Evolutionary conservation across 2,888 invertebrate species (phyloP).

Genomic region (Acholoe squamosa): DNA sequence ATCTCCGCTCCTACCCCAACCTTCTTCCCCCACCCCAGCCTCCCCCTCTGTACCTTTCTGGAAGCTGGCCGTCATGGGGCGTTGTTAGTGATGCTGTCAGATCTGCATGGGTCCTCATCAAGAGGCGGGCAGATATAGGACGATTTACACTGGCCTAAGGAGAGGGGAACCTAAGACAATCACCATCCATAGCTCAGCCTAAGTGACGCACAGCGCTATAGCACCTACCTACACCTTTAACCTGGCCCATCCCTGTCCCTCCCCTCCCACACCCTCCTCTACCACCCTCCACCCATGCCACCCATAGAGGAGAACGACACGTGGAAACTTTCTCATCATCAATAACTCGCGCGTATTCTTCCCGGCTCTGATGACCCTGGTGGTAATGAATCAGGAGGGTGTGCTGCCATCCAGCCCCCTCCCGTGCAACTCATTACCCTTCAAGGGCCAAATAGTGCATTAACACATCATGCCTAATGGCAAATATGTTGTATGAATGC

Average conservation of each 20-base stretch:
- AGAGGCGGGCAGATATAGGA: neutral
- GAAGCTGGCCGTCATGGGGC: too few species aligned
- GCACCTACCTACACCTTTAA: neutral
- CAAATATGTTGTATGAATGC: too few species aligned
- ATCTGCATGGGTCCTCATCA: too few species aligned
- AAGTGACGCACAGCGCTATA: neutral
- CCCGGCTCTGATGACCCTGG: neutral
- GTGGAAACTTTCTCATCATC: conserved; percentile 49
- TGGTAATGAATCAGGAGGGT: conserved; percentile 21
- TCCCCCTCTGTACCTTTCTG: too few species aligned
- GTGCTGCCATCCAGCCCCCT: neutral
- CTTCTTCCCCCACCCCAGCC: too few species aligned
- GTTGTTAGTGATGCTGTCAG: too few species aligned
- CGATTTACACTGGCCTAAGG: neutral
- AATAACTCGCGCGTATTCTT: conserved; percentile 50
- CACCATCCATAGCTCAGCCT: conserved; percentile 10
- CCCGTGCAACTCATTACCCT: neutral
- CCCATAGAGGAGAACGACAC: neutral
- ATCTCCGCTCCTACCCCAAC: too few species aligned
- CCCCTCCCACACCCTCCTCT: neutral
- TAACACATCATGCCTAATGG: too few species aligned
- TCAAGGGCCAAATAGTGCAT: too few species aligned
- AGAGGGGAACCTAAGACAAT: conserved; percentile 3
- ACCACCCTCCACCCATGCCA: neutral
- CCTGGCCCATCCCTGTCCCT: neutral